phyloP scores from a whole-genome alignment of 2,113 vertebrate species.

The Ia io region DNA sequence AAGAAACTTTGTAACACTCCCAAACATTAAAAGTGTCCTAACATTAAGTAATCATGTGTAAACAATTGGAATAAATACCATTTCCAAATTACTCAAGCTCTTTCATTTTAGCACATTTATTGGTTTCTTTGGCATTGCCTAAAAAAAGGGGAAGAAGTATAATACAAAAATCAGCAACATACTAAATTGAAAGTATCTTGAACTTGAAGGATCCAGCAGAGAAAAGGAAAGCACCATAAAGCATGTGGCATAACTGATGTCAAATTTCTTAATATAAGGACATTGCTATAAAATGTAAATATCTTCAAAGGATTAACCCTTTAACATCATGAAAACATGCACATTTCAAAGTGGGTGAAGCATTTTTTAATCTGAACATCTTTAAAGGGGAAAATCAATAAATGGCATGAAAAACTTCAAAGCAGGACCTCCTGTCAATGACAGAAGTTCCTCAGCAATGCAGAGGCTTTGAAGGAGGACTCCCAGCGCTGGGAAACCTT shows the following conservation, averaged over 20 bases:
- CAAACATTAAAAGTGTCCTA: background rate
- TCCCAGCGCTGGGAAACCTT: conserved; percentile 88
- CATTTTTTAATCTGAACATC: conserved; percentile 88
- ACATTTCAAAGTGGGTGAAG: conserved; percentile 84
- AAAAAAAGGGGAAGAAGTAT: background rate
- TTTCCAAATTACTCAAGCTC: conserved; percentile 9
- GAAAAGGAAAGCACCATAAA: conserved; percentile 69
- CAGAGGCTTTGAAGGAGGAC: conserved; percentile 89
- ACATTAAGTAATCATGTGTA: background rate
- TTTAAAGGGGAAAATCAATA: conserved; percentile 88
- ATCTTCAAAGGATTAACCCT: conserved; percentile 84
- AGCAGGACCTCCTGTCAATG: conserved; percentile 88
- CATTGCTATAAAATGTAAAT: conserved; percentile 75
- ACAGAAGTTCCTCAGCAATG: conserved; percentile 86
- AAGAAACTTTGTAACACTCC: background rate
- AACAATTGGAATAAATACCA: background rate
- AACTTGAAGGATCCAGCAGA: conserved; percentile 65
- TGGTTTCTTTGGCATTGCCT: background rate
- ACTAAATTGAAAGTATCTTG: conserved; percentile 33
- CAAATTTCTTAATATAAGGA: conserved; percentile 77
- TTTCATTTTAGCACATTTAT: background rate
- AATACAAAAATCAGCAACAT: conserved; percentile 2
- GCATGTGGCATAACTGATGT: conserved; percentile 60
- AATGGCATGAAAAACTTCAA: conserved; percentile 90
- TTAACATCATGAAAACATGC: conserved; percentile 83